Percentiles rank a stretch among this genome's conserved stretches.
These are phyloP conservation scores for Sparus aurata DNA, from an alignment of 2,797 vertebrate species.

Conservation along the genomic window DNA sequence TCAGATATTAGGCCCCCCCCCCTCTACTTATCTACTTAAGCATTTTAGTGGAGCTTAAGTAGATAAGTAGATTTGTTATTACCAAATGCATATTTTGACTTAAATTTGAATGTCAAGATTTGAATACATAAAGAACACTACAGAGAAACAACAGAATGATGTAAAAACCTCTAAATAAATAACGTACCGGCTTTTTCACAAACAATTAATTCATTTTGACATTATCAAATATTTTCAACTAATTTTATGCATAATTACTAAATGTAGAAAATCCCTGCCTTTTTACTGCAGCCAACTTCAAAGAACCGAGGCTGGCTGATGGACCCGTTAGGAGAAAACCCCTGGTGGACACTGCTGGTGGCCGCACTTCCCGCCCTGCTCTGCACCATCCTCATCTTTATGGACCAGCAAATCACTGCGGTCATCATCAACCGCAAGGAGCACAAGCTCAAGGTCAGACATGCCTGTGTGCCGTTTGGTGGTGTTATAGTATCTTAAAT, in stretches of 20 bases:
- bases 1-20: no score
- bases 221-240: background rate
- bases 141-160: no score
- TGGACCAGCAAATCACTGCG: constrained; percentile 98
- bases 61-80: no score
- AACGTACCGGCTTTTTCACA: no score
- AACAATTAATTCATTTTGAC: background rate
- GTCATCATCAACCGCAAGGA: constrained; percentile 98
- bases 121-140: no score
- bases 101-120: background rate
- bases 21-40: no score
- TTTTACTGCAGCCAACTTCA: constrained; percentile 88
- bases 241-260: constrained; percentile 1
- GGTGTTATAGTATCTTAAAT: background rate
- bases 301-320: constrained; percentile 95
- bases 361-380: constrained; percentile 94
- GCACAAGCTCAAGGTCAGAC: constrained; percentile 94
- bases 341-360: constrained; percentile 95
- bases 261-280: background rate
- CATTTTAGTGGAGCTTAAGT: no score
- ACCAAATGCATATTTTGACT: no score
- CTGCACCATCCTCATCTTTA: constrained; percentile 98
- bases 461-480: background rate
- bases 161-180: no score
- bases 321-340: constrained; percentile 92